phyloP scores from a whole-genome alignment of 1,140 invertebrate genomes.

The Heliconius hermathena region DNA sequence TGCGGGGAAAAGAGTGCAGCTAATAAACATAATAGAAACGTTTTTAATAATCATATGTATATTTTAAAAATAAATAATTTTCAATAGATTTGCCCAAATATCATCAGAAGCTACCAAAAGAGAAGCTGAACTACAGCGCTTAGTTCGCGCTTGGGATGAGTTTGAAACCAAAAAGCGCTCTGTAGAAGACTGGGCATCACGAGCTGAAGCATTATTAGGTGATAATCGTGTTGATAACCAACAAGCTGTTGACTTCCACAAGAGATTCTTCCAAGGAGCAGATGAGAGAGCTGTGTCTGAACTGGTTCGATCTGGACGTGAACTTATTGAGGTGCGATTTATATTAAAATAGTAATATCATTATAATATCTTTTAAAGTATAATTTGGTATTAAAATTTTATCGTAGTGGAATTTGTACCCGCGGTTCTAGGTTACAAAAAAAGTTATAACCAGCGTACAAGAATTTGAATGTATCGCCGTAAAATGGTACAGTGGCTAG shows the following conservation, averaged over 20 bases:
- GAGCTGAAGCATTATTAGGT: slow-evolving; percentile 90
- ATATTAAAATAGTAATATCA: background rate
- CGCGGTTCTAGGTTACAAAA: no score
- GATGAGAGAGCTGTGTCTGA: slow-evolving; percentile 93
- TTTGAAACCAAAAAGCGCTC: slow-evolving; percentile 90
- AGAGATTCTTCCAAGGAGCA: slow-evolving; percentile 92
- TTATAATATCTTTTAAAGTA: no score
- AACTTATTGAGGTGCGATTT: slow-evolving; percentile 84
- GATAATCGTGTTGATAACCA: slow-evolving; percentile 92
- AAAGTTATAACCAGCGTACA: no score
- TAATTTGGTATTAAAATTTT: no score
- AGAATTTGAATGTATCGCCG: no score
- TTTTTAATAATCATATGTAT: no score
- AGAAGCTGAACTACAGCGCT: slow-evolving; percentile 91
- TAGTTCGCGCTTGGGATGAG: slow-evolving; percentile 92
- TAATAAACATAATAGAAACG: no score
- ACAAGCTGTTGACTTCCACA: slow-evolving; percentile 90
- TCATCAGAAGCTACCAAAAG: slow-evolving; percentile 88
- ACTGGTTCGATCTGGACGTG: slow-evolving; percentile 89
- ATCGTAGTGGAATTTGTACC: no score
- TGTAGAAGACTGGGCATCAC: slow-evolving; percentile 92
- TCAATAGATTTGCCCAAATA: slow-evolving; percentile 86
- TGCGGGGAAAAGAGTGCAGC: no score
- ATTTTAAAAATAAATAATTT: background rate
- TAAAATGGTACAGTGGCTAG: no score